These are phyloP conservation scores for Bombylius major DNA, from an alignment of 2,888 invertebrate species.

Conservation along the genomic window DNA sequence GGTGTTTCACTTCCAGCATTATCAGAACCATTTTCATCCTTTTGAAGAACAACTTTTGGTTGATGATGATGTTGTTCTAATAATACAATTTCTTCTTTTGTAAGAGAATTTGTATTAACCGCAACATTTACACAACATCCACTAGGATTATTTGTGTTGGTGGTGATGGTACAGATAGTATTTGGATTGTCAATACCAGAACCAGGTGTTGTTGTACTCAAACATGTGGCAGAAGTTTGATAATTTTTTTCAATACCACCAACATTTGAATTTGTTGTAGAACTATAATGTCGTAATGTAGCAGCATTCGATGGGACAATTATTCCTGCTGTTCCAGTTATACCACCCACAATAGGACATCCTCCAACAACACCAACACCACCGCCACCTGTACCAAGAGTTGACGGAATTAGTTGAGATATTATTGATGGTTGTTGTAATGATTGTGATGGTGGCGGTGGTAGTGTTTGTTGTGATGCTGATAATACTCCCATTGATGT, in stretches of 20 bases:
- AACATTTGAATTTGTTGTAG: neutral
- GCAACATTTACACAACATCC: constrained; percentile 2
- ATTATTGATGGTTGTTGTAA: neutral
- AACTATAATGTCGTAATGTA: neutral
- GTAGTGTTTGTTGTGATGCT: neutral
- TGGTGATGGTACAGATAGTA: no score
- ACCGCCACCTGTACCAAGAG: neutral
- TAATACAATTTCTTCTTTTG: constrained; percentile 9
- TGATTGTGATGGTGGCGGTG: neutral
- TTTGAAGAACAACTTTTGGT: constrained; percentile 14
- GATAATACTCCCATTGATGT: neutral
- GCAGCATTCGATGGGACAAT: neutral
- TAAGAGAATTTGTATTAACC: constrained; percentile 9
- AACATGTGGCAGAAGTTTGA: no score
- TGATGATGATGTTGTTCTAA: constrained; percentile 3
- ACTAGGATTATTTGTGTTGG: neutral
- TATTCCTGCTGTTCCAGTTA: neutral
- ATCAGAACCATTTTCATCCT: constrained; percentile 8
- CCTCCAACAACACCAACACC: neutral
- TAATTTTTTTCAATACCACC: neutral
- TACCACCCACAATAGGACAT: neutral
- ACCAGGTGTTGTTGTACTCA: neutral
- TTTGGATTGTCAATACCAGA: neutral
- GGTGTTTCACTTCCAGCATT: constrained; percentile 11
- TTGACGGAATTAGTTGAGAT: neutral